These are phyloP conservation scores for Hypomesus transpacificus DNA, from an alignment of 2,113 vertebrate species.

Conservation along the genomic window DNA sequence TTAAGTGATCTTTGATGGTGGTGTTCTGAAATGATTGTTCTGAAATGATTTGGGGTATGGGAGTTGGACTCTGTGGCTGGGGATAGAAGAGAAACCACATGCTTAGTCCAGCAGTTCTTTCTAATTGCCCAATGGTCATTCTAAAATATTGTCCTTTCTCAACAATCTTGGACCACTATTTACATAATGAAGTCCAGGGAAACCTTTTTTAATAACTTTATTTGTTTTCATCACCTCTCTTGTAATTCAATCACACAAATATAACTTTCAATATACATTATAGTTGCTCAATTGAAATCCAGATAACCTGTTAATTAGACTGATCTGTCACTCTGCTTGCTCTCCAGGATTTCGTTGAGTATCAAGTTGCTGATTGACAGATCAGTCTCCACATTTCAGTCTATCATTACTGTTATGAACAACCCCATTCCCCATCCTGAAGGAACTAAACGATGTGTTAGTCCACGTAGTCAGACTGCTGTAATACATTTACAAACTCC, in stretches of 20 bases:
- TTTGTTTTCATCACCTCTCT: too few relatives aligned
- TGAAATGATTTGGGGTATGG: slow-evolving; percentile 19
- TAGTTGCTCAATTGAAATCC: too few relatives aligned
- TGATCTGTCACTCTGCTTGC: too few relatives aligned
- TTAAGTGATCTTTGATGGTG: slow-evolving; percentile 38
- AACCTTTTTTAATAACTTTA: not conserved
- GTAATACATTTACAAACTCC: slow-evolving; percentile 48
- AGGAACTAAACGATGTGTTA: slow-evolving; percentile 33
- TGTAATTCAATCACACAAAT: not conserved
- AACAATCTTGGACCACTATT: slow-evolving; percentile 10
- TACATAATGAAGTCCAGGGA: slow-evolving; percentile 15
- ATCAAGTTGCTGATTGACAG: slow-evolving; percentile 1
- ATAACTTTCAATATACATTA: too few relatives aligned
- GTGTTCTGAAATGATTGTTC: slow-evolving; percentile 41
- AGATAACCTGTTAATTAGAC: too few relatives aligned
- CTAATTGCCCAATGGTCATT: slow-evolving; percentile 39
- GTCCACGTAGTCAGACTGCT: slow-evolving; percentile 32
- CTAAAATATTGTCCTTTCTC: slow-evolving; percentile 22
- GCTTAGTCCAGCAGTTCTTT: slow-evolving; percentile 48
- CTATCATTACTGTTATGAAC: slow-evolving; percentile 21
- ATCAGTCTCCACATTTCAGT: not conserved
- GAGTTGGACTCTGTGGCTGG: slow-evolving; percentile 36
- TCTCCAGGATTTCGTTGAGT: not conserved
- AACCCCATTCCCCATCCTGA: not conserved
- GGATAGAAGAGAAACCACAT: slow-evolving; percentile 52